Conservation (phyloP, 1,140 invertebrate genomes). For the Portunus trituberculatus region DNA sequence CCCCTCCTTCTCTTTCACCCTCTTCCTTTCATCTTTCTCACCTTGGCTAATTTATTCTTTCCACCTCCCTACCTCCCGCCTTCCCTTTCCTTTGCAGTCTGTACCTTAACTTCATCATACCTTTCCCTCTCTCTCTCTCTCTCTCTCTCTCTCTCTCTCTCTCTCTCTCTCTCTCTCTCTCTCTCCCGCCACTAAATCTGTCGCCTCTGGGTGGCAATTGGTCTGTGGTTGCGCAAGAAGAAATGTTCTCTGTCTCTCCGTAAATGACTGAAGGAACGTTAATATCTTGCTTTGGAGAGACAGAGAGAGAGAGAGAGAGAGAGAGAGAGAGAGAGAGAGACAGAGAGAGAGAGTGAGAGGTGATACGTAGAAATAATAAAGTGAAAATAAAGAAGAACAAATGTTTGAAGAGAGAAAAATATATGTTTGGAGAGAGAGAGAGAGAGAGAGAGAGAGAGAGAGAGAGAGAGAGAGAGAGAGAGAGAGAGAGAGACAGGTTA, state of each 20-base stretch:
- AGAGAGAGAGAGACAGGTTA: no score
- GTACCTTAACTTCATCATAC: no score
- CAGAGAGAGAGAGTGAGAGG: background rate
- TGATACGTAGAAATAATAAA: background rate
- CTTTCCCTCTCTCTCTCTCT: background rate
- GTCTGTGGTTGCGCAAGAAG: background rate
- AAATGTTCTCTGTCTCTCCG: background rate
- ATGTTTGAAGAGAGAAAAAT: background rate
- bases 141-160: background rate
- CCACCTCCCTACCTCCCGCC: background rate
- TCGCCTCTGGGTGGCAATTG: conserved; percentile 13
- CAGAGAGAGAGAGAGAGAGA: conserved; percentile 4
- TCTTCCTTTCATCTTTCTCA: background rate
- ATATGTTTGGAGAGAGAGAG: background rate
- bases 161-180: background rate
- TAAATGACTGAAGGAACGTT: background rate
- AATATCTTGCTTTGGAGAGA: background rate
- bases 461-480: background rate
- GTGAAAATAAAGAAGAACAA: background rate
- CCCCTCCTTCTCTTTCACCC: background rate
- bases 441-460: background rate
- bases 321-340: background rate
- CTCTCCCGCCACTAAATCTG: conserved; percentile 17
- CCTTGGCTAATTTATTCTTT: no score
- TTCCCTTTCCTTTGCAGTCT: no score